A percentile compares a stretch with the other conserved stretches of the same genome.
These are phyloP conservation scores for Heterotilapia buettikoferi DNA, from an alignment of 2,113 vertebrate genomes.

Conservation along the genomic window DNA sequence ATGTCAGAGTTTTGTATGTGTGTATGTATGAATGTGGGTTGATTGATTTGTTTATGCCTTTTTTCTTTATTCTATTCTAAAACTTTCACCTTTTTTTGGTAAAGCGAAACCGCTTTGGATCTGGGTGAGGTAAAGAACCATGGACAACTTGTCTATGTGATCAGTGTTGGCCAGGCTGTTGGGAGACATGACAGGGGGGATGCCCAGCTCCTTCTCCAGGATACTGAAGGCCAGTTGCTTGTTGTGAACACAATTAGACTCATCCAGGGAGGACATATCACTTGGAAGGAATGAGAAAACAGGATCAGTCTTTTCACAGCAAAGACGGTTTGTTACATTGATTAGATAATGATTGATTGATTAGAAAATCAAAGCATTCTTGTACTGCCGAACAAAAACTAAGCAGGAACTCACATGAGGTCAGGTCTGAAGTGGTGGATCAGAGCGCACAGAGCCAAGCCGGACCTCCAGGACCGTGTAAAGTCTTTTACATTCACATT, in stretches of 20 bases:
- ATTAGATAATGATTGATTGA: neutral
- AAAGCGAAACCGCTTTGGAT: constrained; percentile 76
- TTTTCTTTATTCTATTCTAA: neutral
- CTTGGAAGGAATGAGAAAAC: constrained; percentile 51
- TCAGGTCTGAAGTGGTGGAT: constrained; percentile 80
- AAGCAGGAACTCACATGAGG: constrained; percentile 79
- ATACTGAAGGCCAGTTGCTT: constrained; percentile 75
- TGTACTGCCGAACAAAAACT: neutral
- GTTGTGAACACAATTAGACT: constrained; percentile 57
- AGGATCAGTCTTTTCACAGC: neutral
- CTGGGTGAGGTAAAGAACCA: constrained; percentile 91
- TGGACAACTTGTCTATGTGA: constrained; percentile 78
- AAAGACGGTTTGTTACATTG: neutral
- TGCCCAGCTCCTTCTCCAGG: constrained; percentile 84
- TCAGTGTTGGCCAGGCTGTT: constrained; percentile 69
- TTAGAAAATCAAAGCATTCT: neutral
- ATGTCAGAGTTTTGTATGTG: neutral
- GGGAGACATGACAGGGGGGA: constrained; percentile 81
- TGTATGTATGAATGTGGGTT: neutral
- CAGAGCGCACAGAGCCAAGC: constrained; percentile 84
- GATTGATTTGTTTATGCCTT: neutral
- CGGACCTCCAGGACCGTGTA: constrained; percentile 83
- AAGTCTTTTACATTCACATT: constrained; percentile 77
- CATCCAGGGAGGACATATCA: constrained; percentile 73
- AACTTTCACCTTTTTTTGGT: constrained; percentile 52